phyloP scores from a whole-genome alignment of 2,888 invertebrate species.

The Pandemis cinnamomeana region DNA sequence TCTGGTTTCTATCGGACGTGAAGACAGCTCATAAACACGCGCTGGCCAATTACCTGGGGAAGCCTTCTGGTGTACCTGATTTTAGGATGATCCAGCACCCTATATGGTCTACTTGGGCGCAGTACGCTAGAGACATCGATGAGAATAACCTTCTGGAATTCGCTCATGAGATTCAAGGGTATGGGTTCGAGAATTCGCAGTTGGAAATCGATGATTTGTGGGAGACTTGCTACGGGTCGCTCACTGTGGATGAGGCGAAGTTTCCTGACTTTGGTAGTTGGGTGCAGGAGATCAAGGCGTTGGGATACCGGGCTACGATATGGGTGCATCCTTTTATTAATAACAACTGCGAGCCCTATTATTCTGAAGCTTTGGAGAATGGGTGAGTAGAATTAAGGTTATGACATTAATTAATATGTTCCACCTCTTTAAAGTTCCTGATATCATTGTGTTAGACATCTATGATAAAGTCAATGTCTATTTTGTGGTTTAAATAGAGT shows the following conservation, averaged over 20 bases:
- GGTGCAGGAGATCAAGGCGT: slow-evolving; percentile 83
- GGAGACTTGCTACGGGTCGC: slow-evolving; percentile 93
- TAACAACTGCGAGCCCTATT: slow-evolving; percentile 86
- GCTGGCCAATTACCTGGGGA: slow-evolving; percentile 84
- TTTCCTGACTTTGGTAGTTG: slow-evolving; percentile 88
- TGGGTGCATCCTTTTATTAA: slow-evolving; percentile 96
- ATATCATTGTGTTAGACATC: too few species aligned
- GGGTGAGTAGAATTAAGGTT: slow-evolving; percentile 69
- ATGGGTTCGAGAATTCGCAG: slow-evolving; percentile 89
- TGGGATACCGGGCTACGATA: slow-evolving; percentile 90
- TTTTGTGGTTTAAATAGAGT: too few species aligned
- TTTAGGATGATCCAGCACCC: slow-evolving; percentile 89
- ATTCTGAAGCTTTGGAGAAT: slow-evolving; percentile 81
- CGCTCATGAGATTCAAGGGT: slow-evolving; percentile 85
- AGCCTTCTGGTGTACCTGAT: slow-evolving; percentile 86
- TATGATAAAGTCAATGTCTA: too few species aligned
- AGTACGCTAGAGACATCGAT: slow-evolving; percentile 86
- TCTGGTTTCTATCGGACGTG: slow-evolving; percentile 85
- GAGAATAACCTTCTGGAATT: slow-evolving; percentile 86
- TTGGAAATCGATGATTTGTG: slow-evolving; percentile 95
- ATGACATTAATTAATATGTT: too few species aligned
- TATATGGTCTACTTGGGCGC: slow-evolving; percentile 95
- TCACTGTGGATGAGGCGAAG: slow-evolving; percentile 87
- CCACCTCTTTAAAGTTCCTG: too few species aligned
- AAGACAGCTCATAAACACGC: slow-evolving; percentile 87